Evolutionary conservation across 2,797 vertebrate species (phyloP), one percentile per base, ranked within the genome.

Genomic region (Sebastes melanostomus): DNA sequence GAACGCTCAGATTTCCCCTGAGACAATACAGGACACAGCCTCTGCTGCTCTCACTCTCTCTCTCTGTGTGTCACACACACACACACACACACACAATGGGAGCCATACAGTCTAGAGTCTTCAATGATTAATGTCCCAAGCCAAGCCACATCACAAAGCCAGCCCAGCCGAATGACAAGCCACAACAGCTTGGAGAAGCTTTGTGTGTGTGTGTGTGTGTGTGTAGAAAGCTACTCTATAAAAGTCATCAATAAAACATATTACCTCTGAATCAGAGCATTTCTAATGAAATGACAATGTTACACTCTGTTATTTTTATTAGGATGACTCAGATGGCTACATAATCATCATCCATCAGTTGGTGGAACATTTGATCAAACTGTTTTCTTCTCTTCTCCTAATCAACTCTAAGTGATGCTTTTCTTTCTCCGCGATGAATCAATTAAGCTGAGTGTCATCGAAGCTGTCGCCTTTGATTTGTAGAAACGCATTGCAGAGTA

Each of bases 81-180:
- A 77, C 60, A 66, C 77, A 78, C 77, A 77, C 77, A 78, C 67
- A 81, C 38, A 76, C 75, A 91, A 66, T 65, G 54, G 81, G 27
- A 85, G 63, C 84, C 85, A 80, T 90, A 82, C 67, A 89, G 87
- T 88, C 83, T 86, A 60, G 78, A 81, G 82, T 92, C 91, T 89
- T 95, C 83, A 94, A 94, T 94, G 92, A 95, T 95, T 94, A 94
- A 94, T 95, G 90, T 91, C 89, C 91, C 92, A 95, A 95, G 92
- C 94, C 93, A 93, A 93, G 93, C 88, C 83, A 74, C 87, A 92
- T 92, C 88, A 91, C 92, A 93, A 90, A 88, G 86, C 84, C 81
- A 83, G 55, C 84, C 74, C 69, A 79, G 85, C 84, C 77, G 71
- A 89, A 82, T 93, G 87, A 91, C 86, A 89, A 80, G 77, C 78